A percentile compares a stretch with the other conserved stretches of the same genome.
Conservation (phyloP, 2,888 invertebrate species). For the Diadegma fenestrale region DNA sequence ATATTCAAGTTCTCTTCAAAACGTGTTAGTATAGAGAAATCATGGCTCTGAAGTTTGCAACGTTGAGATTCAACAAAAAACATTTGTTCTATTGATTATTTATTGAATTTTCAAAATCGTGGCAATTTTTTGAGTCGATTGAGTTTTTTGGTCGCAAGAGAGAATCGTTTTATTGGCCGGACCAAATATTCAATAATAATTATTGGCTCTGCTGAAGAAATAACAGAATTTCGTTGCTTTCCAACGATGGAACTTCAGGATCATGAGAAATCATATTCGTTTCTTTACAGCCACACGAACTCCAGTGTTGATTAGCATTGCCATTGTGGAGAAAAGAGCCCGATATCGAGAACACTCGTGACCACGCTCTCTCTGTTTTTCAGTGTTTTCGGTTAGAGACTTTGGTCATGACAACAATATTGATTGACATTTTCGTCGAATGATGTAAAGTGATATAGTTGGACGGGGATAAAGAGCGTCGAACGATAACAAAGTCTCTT, state of each 20-base stretch:
- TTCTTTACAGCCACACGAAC: neutral
- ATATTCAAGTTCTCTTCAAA: constrained; percentile 31
- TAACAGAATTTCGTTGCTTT: too few species aligned
- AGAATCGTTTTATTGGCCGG: too few species aligned
- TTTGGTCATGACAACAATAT: neutral
- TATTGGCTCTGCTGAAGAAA: too few species aligned
- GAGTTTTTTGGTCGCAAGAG: too few species aligned
- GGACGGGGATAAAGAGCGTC: neutral
- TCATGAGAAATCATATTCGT: neutral
- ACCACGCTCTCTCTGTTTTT: neutral
- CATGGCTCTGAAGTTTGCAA: too few species aligned
- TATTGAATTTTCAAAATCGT: too few species aligned
- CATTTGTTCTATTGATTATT: too few species aligned
- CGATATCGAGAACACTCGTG: neutral
- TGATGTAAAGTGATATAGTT: neutral
- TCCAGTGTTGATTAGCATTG: neutral
- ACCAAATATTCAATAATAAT: too few species aligned
- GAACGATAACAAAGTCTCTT: constrained; percentile 21
- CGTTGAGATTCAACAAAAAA: too few species aligned
- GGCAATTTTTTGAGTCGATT: too few species aligned
- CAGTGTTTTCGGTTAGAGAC: neutral
- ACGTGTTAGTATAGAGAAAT: constrained; percentile 1
- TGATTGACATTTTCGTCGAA: neutral
- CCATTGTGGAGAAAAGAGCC: neutral
- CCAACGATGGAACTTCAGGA: too few species aligned